Base-by-base conservation (phyloP, 2,888 invertebrate species). In the Caenorhabditis imperialis region DNA sequence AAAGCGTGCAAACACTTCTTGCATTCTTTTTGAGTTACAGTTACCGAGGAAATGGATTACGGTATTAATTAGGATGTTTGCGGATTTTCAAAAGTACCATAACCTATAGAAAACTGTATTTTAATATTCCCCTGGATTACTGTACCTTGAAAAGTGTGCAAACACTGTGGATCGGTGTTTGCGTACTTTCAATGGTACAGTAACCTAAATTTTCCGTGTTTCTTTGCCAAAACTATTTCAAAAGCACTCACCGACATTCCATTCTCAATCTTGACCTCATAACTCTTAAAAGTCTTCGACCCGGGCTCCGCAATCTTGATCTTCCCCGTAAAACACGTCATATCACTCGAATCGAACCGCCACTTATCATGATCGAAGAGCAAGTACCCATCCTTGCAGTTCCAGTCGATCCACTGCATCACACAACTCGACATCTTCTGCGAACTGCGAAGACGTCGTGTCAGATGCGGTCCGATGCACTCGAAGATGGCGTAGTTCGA, bases 301-400 rank as follows among this genome's bases (percentile, higher is more conserved):
- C 82, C 85, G 14, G 82, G 82, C 45, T 87, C 86, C 3, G 86
- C 84, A 12, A 86, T 62, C 51, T 84, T 82, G 20, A 87, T 77
- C 40, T 86, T 84, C 3, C 84, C 83, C 1, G 83, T 82, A 57
- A 84, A 85, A 25, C 40, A 45, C 27, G 74, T 62, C 62, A 74
- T 72, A 18, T 78, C 76, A 33, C 75, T 72, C 1, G 61, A 67
- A 40, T 63, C 51, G 44, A 54, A 57, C 10, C 47, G 45, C 51
- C 55, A 48, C 27, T 69, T 71, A 33, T 79, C 78, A 38, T 74
- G 62, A 54, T 79, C 69, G 48, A 81, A 77, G 12, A 79, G 58
- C 16, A 81, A 40, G 37, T 55, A 81, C 3, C 60, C 77, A 37
- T 77, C 75, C 7, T 44, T 62, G 18, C 73, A 76, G 20, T 54